Evolutionary conservation across 1,140 invertebrate species (phyloP).

Genomic region (Saccostrea cuccullata): DNA sequence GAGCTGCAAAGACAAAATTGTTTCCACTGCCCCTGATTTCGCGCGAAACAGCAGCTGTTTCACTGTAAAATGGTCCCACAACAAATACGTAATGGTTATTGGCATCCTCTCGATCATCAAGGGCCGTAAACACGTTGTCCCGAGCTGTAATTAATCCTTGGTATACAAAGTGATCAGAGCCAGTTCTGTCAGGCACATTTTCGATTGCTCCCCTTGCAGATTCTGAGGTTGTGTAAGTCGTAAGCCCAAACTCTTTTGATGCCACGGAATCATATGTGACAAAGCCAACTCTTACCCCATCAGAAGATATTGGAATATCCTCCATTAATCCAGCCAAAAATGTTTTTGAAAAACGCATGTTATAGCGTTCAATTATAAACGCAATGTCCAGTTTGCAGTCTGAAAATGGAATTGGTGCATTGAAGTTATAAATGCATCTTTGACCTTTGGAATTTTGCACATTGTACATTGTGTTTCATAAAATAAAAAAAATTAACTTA

Average conservation of each 20-base stretch:
- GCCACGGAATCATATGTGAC: not conserved
- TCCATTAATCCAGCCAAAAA: not conserved
- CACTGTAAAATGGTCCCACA: not conserved
- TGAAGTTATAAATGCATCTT: too few relatives aligned
- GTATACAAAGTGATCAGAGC: not conserved
- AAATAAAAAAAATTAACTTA: too few relatives aligned
- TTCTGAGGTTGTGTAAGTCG: not conserved
- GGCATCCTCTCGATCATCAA: not conserved
- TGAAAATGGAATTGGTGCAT: not conserved
- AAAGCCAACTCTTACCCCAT: not conserved
- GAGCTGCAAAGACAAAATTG: not conserved
- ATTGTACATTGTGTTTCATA: too few relatives aligned
- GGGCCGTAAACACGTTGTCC: not conserved
- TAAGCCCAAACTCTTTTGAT: not conserved
- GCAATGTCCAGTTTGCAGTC: conserved; percentile 2
- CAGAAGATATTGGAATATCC: not conserved
- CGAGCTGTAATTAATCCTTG: not conserved
- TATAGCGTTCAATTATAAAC: not conserved
- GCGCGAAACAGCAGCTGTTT: not conserved
- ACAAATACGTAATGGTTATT: not conserved
- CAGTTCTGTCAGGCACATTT: not conserved
- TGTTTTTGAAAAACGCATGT: not conserved
- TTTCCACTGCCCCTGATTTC: conserved; percentile 1
- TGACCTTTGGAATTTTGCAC: too few relatives aligned
- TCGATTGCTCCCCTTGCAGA: not conserved